phyloP scores from a whole-genome alignment of 2,888 invertebrate species.

The Onthophagus sagittarius region DNA sequence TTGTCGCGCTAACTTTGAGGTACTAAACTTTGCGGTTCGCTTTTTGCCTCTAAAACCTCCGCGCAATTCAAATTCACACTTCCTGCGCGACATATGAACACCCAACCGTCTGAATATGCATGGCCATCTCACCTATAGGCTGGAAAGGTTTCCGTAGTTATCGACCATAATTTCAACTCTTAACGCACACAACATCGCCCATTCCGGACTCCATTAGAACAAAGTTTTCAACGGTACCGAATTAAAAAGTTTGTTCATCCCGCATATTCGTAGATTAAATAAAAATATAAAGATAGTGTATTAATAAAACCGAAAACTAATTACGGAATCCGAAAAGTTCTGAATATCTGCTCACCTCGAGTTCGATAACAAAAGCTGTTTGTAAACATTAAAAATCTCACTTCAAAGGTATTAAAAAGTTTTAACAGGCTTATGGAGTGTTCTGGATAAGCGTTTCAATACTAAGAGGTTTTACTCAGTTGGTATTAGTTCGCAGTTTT shows the following conservation, averaged over 20 bases:
- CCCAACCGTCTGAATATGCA: slow-evolving; percentile 5
- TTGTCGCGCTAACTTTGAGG: slow-evolving; percentile 9
- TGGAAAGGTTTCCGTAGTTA: background rate
- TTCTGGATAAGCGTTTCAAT: background rate
- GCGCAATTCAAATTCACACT: slow-evolving; percentile 6
- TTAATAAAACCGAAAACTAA: background rate
- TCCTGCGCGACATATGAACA: background rate
- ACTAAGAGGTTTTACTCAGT: background rate
- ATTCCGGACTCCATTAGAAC: background rate
- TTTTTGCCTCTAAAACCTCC: background rate
- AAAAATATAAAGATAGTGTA: background rate
- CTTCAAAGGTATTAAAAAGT: background rate
- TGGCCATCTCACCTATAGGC: background rate
- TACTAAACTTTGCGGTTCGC: background rate
- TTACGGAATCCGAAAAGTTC: background rate
- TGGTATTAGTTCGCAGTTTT: background rate
- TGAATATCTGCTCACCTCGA: background rate
- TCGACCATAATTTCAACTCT: background rate
- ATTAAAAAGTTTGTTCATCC: background rate
- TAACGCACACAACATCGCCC: background rate
- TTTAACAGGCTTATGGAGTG: background rate
- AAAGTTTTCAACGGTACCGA: background rate
- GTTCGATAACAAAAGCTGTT: background rate
- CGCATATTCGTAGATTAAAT: background rate
- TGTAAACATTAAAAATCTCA: background rate